Base-by-base conservation (phyloP, 2,888 invertebrate genomes). In the Shargacucullia verbasci region DNA sequence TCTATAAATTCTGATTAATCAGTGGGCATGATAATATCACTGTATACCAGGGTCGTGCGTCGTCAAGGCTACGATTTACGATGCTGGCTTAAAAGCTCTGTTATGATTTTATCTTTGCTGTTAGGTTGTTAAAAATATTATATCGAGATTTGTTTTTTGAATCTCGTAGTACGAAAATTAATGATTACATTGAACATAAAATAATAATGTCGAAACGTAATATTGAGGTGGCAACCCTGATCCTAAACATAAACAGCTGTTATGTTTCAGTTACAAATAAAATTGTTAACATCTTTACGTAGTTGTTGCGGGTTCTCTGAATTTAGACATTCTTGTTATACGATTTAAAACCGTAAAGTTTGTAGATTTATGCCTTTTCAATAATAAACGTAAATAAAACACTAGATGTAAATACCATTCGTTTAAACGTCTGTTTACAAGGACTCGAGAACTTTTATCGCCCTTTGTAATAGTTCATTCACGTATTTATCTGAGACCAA, bases 1-100 rank as follows among this genome's bases (percentile, higher is more conserved):
- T 80, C 83, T 84, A 87, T 89, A 89, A 88, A 90, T 88, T 82
- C 78, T 59, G 83, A 86, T 87, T 88, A 88, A 89, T 86, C 83
- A 81, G 82, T 76, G 79, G 80, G 62, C 71, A 72, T 73, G 79
- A 78, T 83, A 78, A 79, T 82, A 74, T 78, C 78, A 70, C 64
- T 76, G 73, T 68, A 62, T 73, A 76, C 72, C 76, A 72, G 60
- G 68, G 70, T 57, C 78, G 74, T 67, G 62, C 67, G 77, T 70
- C 76, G 69, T 60, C 85, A 86, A 87, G 86, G 87, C 79, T 72
- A 67, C 66, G 48, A 59, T 76, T 68, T 73, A 71, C 50, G 63
- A 66, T 27, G 41, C 55, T 20, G 45, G 33, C 27, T 65, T 67
- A 55, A 72, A 70, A 76, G 73, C 67, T 78, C 65, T 66, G 64